Evolutionary conservation across 2,888 invertebrate genomes (phyloP), one percentile per base, ranked within the genome.

Genomic region (Penaeus monodon): DNA sequence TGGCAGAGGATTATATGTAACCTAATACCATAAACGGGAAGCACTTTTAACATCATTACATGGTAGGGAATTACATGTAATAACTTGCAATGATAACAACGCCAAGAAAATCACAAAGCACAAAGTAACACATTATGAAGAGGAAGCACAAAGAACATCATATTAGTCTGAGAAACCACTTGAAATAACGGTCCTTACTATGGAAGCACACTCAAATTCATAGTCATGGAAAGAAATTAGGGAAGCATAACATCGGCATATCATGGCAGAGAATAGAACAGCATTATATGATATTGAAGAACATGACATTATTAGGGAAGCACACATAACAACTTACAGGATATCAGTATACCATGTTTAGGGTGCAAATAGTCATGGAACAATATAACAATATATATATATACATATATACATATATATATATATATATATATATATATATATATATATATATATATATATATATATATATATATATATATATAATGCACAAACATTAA

Each of bases 301-400:
- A 79, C 65, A 20, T 68, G 2, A 79, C 64, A 68, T 0, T 27
- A 81, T 68, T 68, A 81, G 81, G 81, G 81, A 81, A 81, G 81
- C 68, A 81, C 68, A 65, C 17, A 76, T 12, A 57, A 17, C 24
- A 29, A 70, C 27, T 29, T 49, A 70, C 24, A 81, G 44, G 68
- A 81, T 68, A 66, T 64, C n/a, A 8, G 24, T 66, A 38, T n/a
- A 81, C 29, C 81, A 57, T 81, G 81, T 68, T 81, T 70, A 57
- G 81, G 81, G 68, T 70, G 81, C 49, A 81, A 44, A 81, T 66
- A 68, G 70, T 70, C 81, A 81, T 81, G 81, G 81, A 1, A 57
- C 17, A 17, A 57, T 49, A 49, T 38, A 38, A 57, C 17, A 17
- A 57, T 57, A 57, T 57, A 57, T 57, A 57, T 57, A 57, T 57